A percentile compares a stretch with the other conserved stretches of the same genome.
phyloP scores from a whole-genome alignment of 2,113 vertebrate genomes.

The Spea bombifrons region DNA sequence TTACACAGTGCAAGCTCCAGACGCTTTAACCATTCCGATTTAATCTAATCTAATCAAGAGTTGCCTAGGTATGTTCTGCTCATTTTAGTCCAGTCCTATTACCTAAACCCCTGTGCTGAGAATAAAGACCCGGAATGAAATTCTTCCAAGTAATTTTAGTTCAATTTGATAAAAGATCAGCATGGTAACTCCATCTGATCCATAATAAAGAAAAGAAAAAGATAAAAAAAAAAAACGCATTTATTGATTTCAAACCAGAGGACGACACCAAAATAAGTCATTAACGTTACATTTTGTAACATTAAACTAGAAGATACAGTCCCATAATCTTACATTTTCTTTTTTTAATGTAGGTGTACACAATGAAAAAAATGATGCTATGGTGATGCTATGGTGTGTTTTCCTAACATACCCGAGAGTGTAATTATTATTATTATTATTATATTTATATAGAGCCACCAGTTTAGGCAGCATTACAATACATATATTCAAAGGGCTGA shows the following conservation, averaged over 20 bases:
- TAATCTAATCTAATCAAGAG: slow-evolving; percentile 66
- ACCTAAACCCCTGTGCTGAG: not conserved
- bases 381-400: not conserved
- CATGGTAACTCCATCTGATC: not conserved
- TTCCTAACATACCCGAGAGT: too few relatives aligned
- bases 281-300: not conserved
- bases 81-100: not conserved
- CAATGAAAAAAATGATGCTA: not conserved
- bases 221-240: not conserved
- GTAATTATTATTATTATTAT: too few relatives aligned
- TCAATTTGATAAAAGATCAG: slow-evolving; percentile 1
- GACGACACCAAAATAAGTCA: not conserved
- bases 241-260: not conserved
- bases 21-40: slow-evolving; percentile 61
- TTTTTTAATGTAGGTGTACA: not conserved
- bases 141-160: not conserved
- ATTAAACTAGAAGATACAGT: not conserved
- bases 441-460: too few relatives aligned
- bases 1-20: slow-evolving; percentile 61
- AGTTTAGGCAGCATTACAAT: too few relatives aligned
- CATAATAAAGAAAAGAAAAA: not conserved
- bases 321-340: not conserved
- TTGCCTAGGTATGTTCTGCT: slow-evolving; percentile 59
- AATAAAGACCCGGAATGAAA: not conserved
- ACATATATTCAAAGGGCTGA: too few relatives aligned